Evolutionary conservation across 92 coral and sea anemone genomes (phyloP).

Genomic region (Epizoanthus stellaris): DNA sequence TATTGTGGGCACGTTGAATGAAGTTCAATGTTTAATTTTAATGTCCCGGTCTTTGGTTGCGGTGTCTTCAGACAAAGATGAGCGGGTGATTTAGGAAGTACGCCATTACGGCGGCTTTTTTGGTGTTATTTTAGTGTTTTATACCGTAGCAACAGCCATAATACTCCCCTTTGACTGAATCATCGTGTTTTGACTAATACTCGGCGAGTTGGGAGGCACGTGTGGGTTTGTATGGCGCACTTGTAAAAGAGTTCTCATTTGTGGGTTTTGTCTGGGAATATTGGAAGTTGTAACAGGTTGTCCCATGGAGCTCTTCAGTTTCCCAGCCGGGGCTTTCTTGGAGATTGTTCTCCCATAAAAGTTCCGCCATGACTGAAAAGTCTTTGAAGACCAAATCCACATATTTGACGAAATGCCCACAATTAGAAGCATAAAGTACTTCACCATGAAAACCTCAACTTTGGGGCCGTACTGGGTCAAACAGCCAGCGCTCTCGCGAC

Average conservation of each 20-base stretch:
- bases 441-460: constrained; percentile 88
- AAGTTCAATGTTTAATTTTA: neutral
- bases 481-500: constrained; percentile 71
- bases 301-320: constrained; percentile 35
- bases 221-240: constrained; percentile 7
- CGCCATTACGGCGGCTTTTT: neutral
- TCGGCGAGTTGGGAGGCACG: constrained; percentile 34
- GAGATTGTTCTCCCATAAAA: constrained; percentile 75
- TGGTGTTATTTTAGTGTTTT: constrained; percentile 8
- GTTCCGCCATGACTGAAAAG: constrained; percentile 85
- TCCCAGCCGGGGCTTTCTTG: constrained; percentile 47
- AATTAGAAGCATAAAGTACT: constrained; percentile 90
- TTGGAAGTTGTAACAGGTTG: constrained; percentile 10
- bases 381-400: constrained; percentile 99
- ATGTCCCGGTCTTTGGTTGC: constrained; percentile 9
- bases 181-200: constrained; percentile 39
- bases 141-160: constrained; percentile 78
- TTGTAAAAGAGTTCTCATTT: constrained; percentile 25
- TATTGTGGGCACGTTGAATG: constrained; percentile 14
- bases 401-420: constrained; percentile 94
- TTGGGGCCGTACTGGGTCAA: constrained; percentile 74
- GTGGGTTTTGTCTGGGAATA: constrained; percentile 9
- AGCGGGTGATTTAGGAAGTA: neutral
- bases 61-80: constrained; percentile 15
- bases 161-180: constrained; percentile 65